Evolutionary conservation across 2,888 invertebrate species (phyloP).

Genomic region (Hydraecia micacea): DNA sequence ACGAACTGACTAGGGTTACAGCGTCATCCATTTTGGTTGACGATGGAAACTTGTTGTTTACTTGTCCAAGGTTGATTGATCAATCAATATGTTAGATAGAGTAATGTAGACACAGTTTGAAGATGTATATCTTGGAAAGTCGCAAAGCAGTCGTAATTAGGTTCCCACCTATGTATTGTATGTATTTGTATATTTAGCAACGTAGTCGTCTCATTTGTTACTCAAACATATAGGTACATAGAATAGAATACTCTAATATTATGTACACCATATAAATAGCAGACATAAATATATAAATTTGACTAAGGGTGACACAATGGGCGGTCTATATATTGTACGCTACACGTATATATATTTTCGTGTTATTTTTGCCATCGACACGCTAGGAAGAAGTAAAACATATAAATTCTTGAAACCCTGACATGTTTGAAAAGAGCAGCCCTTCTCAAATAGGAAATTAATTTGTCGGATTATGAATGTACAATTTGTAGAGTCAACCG

Average conservation of each 20-base stretch:
- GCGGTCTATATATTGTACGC: neutral
- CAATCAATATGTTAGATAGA: conserved; percentile 24
- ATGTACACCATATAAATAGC: no score
- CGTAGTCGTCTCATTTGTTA: no score
- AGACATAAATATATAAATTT: no score
- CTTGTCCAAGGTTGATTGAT: conserved; percentile 29
- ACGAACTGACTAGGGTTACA: conserved; percentile 20
- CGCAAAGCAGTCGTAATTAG: neutral
- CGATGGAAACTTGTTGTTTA: conserved; percentile 34
- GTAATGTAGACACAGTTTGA: neutral
- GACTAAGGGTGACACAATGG: no score
- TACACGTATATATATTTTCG: neutral
- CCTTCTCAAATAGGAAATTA: conserved; percentile 2
- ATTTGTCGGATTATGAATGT: conserved; percentile 13
- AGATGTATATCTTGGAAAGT: neutral
- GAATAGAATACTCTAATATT: no score
- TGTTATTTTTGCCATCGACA: neutral
- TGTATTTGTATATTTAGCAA: neutral
- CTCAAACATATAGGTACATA: no score
- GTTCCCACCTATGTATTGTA: neutral
- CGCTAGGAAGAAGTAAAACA: neutral
- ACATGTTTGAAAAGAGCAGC: neutral
- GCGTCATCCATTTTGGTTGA: conserved; percentile 29
- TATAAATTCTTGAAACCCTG: neutral
- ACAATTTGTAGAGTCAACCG: neutral